phyloP scores from a whole-genome alignment of 1,140 invertebrate species.

The Notospermus geniculatus region DNA sequence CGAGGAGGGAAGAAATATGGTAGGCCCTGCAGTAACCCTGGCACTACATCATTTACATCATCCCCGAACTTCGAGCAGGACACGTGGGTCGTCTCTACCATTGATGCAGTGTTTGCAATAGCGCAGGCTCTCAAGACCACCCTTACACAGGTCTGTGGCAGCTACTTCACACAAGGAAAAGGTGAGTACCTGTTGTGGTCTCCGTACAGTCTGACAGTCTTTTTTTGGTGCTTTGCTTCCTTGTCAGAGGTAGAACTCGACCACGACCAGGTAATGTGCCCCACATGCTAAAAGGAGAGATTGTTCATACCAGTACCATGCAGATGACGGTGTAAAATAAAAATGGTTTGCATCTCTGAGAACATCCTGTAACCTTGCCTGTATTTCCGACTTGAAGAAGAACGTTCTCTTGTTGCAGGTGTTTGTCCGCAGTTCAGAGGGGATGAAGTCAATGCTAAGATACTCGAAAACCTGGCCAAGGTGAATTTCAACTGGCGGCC shows the following conservation, averaged over 20 bases:
- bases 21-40: constrained; percentile 16
- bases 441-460: constrained; percentile 26
- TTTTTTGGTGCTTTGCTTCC: too few species aligned
- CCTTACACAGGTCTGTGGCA: constrained; percentile 37
- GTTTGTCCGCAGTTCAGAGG: constrained; percentile 36
- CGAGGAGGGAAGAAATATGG: constrained; percentile 34
- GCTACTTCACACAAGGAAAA: constrained; percentile 16
- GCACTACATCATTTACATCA: constrained; percentile 18
- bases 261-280: too few species aligned
- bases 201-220: not conserved
- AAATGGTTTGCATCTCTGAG: too few species aligned
- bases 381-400: too few species aligned
- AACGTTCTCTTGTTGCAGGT: constrained; percentile 15
- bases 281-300: too few species aligned
- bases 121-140: constrained; percentile 34
- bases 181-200: not conserved
- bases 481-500: constrained; percentile 31
- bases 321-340: too few species aligned
- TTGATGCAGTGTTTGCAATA: constrained; percentile 44
- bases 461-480: constrained; percentile 38
- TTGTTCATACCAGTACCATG: too few species aligned
- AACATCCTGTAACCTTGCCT: too few species aligned
- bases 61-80: constrained; percentile 25
- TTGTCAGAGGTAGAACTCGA: too few species aligned
- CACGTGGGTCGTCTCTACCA: constrained; percentile 37